Evolutionary conservation across 2,797 vertebrate species (phyloP).

Genomic region (Synanceia verrucosa): DNA sequence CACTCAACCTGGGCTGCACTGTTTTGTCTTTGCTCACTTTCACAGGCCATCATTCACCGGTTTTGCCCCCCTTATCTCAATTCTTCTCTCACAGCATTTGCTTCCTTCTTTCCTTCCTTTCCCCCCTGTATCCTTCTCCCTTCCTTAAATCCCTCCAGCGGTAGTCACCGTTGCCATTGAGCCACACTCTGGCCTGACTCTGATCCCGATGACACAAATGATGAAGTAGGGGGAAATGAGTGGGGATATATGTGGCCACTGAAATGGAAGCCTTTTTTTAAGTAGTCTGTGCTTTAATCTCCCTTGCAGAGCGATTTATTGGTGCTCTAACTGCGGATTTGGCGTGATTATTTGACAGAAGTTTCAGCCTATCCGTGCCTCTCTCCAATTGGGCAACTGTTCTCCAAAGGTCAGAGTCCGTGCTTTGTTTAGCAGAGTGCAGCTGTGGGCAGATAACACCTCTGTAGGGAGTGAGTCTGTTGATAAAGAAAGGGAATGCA

Average conservation of each 20-base stretch:
- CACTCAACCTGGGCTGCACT: not conserved
- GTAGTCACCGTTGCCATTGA: constrained; percentile 37
- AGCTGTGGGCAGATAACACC: constrained; percentile 55
- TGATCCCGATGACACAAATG: constrained; percentile 50
- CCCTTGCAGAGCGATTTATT: constrained; percentile 31
- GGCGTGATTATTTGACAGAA: constrained; percentile 59
- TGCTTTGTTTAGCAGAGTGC: constrained; percentile 48
- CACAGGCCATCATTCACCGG: constrained; percentile 30
- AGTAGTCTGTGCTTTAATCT: constrained; percentile 19
- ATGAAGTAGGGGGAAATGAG: constrained; percentile 17
- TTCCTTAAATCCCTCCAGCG: constrained; percentile 11
- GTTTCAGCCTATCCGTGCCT: constrained; percentile 30
- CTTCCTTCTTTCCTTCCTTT: constrained; percentile 5
- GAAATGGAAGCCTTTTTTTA: constrained; percentile 34
- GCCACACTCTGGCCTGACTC: constrained; percentile 35
- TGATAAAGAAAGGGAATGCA: constrained; percentile 47
- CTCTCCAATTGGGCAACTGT: constrained; percentile 27
- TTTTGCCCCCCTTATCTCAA: constrained; percentile 41
- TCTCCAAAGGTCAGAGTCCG: constrained; percentile 58
- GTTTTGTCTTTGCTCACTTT: constrained; percentile 21
- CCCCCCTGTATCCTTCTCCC: not conserved
- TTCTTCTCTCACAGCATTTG: constrained; percentile 30
- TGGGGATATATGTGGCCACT: constrained; percentile 9
- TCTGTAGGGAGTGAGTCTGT: constrained; percentile 26
- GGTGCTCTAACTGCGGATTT: constrained; percentile 43